Base-by-base conservation (phyloP, 2,113 vertebrate species). In the Toxotes jaculatrix region DNA sequence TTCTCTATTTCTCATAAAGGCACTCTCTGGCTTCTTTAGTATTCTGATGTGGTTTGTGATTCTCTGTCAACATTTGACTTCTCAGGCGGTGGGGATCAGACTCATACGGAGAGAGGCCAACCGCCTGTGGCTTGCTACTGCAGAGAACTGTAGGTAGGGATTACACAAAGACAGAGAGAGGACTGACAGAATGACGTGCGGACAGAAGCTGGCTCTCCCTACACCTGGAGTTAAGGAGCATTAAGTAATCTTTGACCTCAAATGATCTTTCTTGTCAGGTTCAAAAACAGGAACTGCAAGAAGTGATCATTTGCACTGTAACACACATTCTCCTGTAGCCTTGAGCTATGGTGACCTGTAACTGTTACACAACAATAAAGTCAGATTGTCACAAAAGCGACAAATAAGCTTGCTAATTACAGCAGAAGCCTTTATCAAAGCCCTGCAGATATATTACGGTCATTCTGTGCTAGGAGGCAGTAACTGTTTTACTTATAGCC, bases 11-110 rank as follows among this genome's bases (percentile, higher is more conserved):
- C 79, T 67, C 66, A 79, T 83, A 81, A 80, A 89, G 74, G 21
- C 60, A 12, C 55, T 81, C 77, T 53, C 73, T 59, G 77, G 71
- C 70, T 82, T 89, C 66, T 87, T 93, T 88, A 90, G 85, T 88
- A 92, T 92, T 91, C 92, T 81, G 80, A 89, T 80, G 71, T 71
- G 84, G 76, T 89, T 64, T 1, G 11, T 68, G 88, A 91, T 91
- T 88, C 80, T 87, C 86, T 83, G 84, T 92, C 91, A 91, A 88
- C 88, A 83, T 93, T 89, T 90, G 89, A 89, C 87, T 90, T 82
- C 83, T 83, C 82, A 79, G 85, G 80, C 70, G 68, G 80, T 77
- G 74, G 80, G 83, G 87, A 85, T 88, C 87, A 84, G 84, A 77
- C 64, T 83, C 72, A 43, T 79, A 84, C 79, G 84, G 87, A 65